Conservation (phyloP, 1,140 invertebrate genomes). For the Scaptomyza montana region DNA sequence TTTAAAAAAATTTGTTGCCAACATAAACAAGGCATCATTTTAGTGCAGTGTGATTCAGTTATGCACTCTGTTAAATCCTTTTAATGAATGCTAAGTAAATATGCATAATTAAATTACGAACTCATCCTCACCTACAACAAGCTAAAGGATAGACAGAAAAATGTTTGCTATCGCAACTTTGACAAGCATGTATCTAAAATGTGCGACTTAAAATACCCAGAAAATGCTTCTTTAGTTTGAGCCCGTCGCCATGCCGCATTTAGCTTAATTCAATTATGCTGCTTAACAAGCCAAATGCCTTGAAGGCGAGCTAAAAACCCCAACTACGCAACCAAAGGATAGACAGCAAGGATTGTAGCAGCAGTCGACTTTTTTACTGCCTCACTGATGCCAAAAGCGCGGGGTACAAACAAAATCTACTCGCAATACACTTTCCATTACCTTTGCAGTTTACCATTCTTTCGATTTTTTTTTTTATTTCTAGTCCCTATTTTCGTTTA, state of each 20-base stretch:
- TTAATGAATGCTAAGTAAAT: conserved; percentile 21
- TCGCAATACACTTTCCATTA: conserved; percentile 63
- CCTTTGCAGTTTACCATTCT: conserved; percentile 54
- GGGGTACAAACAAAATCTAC: conserved; percentile 19
- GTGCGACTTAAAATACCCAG: conserved; percentile 6
- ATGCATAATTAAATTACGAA: conserved; percentile 42
- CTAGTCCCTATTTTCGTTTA: conserved; percentile 32
- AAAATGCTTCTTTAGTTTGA: conserved; percentile 23
- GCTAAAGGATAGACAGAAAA: conserved; percentile 2
- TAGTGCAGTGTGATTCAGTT: neutral
- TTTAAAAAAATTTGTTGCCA: neutral
- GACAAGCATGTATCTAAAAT: neutral
- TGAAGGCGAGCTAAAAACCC: conserved; percentile 33
- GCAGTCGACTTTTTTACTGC: neutral
- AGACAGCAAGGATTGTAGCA: conserved; percentile 25
- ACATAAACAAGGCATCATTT: neutral
- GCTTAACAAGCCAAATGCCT: conserved; percentile 66
- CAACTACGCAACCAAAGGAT: conserved; percentile 13
- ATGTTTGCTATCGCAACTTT: neutral
- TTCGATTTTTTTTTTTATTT: conserved; percentile 12
- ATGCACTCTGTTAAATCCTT: conserved; percentile 32
- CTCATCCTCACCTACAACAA: conserved; percentile 11
- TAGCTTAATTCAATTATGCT: conserved; percentile 55
- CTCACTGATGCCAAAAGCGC: conserved; percentile 25
- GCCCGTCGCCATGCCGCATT: conserved; percentile 33